Evolutionary conservation across 2,113 vertebrate genomes (phyloP).

Genomic region (Lepus europaeus): DNA sequence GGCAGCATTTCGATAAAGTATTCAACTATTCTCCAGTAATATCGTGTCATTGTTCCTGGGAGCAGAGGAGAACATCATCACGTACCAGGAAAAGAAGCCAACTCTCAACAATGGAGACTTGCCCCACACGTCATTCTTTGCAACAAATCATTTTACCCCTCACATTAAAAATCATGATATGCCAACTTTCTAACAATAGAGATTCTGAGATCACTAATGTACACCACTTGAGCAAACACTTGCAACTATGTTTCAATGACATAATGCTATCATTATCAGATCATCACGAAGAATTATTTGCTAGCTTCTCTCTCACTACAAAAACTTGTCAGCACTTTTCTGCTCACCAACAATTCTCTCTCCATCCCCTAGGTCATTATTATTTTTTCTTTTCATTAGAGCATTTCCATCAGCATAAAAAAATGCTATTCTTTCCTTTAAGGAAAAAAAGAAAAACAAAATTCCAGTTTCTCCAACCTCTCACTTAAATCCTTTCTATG

Average conservation of each 20-base stretch:
- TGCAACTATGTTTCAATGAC: not conserved
- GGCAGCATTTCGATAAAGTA: not conserved
- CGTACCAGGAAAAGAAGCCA: not conserved
- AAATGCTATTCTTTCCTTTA: not conserved
- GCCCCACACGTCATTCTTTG: not conserved
- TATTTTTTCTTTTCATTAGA: constrained; percentile 7
- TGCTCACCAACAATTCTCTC: not conserved
- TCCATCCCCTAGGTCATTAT: not conserved
- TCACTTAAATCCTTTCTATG: not conserved
- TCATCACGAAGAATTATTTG: not conserved
- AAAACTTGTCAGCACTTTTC: constrained; percentile 5
- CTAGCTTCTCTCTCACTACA: not conserved
- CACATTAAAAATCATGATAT: not conserved
- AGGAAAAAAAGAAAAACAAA: not conserved
- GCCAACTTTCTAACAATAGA: constrained; percentile 7
- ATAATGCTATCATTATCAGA: not conserved
- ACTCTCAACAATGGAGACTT: not conserved
- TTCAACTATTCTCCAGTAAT: not conserved
- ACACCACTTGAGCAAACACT: not conserved
- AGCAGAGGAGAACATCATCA: not conserved
- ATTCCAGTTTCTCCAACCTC: not conserved
- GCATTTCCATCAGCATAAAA: not conserved
- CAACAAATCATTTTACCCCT: not conserved
- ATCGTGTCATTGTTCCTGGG: not conserved
- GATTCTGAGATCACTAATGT: not conserved